phyloP scores from a whole-genome alignment of 2,888 invertebrate species.

The Magallana nippona region DNA sequence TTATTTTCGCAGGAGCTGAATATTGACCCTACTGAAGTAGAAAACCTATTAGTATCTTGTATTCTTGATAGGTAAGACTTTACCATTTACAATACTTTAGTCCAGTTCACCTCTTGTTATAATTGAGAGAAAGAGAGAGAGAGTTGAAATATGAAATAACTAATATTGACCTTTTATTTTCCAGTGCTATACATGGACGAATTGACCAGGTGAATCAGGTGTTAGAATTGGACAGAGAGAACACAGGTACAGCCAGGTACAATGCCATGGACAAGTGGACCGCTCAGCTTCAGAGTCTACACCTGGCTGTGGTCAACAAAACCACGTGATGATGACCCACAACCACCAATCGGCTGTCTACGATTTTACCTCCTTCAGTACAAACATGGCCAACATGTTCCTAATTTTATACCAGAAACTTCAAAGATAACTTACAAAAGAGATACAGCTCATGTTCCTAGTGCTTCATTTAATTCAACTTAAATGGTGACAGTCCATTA shows the following conservation, averaged over 20 bases:
- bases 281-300: constrained; percentile 91
- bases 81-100: background rate
- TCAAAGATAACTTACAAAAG: too few relatives aligned
- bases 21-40: constrained; percentile 87
- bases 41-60: constrained; percentile 96
- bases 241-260: constrained; percentile 91
- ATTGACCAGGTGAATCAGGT: constrained; percentile 94
- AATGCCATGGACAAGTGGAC: constrained; percentile 98
- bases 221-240: constrained; percentile 87
- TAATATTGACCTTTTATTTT: constrained; percentile 56
- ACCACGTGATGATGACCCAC: constrained; percentile 85
- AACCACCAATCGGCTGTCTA: too few relatives aligned
- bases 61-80: constrained; percentile 94
- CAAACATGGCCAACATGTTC: too few relatives aligned
- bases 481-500: too few relatives aligned
- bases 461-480: too few relatives aligned
- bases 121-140: too few relatives aligned
- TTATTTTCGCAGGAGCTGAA: constrained; percentile 78
- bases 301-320: constrained; percentile 94
- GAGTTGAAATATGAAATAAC: too few relatives aligned
- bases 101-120: background rate
- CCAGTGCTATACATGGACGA: constrained; percentile 82
- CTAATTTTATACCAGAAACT: too few relatives aligned
- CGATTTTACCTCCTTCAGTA: too few relatives aligned
- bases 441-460: too few relatives aligned